phyloP scores from a whole-genome alignment of 1,140 invertebrate genomes.

The Fopius arisanus region DNA sequence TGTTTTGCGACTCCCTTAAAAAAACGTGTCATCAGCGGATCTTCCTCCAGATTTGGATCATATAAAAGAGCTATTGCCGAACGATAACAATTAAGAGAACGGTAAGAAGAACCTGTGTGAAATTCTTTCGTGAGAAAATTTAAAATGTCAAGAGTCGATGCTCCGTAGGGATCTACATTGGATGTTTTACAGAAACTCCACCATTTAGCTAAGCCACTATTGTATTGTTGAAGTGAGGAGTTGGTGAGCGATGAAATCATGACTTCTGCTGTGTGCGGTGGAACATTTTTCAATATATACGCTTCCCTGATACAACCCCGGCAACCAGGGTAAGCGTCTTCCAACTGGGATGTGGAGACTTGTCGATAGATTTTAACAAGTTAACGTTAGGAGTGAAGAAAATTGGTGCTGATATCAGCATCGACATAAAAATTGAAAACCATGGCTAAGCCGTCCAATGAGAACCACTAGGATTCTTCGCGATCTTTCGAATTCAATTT shows the following conservation, averaged over 20 bases:
- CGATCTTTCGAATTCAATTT: constrained; percentile 33
- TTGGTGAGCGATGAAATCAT: constrained; percentile 38
- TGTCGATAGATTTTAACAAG: constrained; percentile 30
- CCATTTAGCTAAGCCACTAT: constrained; percentile 37
- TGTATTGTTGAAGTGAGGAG: constrained; percentile 41
- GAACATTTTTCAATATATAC: background rate
- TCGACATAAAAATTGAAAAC: constrained; percentile 33
- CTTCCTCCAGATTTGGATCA: constrained; percentile 17
- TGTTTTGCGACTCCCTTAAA: constrained; percentile 36
- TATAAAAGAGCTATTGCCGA: constrained; percentile 26
- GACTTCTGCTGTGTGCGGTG: constrained; percentile 31
- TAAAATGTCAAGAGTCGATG: background rate
- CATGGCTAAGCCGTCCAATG: constrained; percentile 35
- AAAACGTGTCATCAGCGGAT: constrained; percentile 33
- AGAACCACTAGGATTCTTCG: constrained; percentile 37
- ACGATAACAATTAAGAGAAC: background rate
- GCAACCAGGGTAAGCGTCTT: constrained; percentile 42
- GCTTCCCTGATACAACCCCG: constrained; percentile 36
- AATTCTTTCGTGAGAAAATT: constrained; percentile 12
- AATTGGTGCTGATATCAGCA: constrained; percentile 25
- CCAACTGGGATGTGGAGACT: constrained; percentile 31
- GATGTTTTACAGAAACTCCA: constrained; percentile 37
- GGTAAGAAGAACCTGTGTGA: background rate
- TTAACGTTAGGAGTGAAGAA: constrained; percentile 32
- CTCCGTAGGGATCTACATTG: constrained; percentile 17